Evolutionary conservation across 1,140 invertebrate genomes (phyloP).

Genomic region (Aphaenogaster floridana): DNA sequence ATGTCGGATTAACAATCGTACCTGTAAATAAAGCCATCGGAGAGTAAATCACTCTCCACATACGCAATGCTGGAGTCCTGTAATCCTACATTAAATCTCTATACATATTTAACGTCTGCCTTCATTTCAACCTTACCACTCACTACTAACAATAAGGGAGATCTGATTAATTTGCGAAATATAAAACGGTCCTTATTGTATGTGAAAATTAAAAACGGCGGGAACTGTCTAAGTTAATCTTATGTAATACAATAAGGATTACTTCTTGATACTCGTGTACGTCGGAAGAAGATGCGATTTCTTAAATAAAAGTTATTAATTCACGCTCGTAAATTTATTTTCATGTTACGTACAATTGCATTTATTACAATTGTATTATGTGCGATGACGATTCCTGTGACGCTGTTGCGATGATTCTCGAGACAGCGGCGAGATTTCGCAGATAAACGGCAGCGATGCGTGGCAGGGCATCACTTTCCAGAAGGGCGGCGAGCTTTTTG

Average conservation of each 20-base stretch:
- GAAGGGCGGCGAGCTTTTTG: slow-evolving; percentile 77
- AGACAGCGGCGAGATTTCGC: slow-evolving; percentile 87
- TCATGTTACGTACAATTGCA: not conserved
- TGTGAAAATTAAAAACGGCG: not conserved
- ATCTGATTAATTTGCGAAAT: not conserved
- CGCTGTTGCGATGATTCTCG: slow-evolving; percentile 2
- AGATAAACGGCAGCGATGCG: slow-evolving; percentile 87
- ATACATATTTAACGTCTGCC: slow-evolving; percentile 65
- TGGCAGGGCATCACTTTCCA: slow-evolving; percentile 88
- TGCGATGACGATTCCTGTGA: not conserved
- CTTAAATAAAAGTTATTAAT: not conserved
- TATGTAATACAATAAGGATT: not conserved
- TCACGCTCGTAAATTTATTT: not conserved
- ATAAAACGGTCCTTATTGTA: not conserved
- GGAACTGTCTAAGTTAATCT: not conserved
- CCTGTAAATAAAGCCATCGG: slow-evolving; percentile 77
- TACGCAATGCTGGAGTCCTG: slow-evolving; percentile 53
- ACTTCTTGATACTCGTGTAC: not conserved
- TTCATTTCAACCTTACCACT: slow-evolving; percentile 13
- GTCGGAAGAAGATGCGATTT: not conserved
- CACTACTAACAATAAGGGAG: too few species aligned
- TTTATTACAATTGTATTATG: not conserved
- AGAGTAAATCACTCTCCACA: slow-evolving; percentile 54
- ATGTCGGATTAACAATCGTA: slow-evolving; percentile 72
- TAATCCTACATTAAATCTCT: slow-evolving; percentile 68